phyloP scores from a whole-genome alignment of 2,113 vertebrate genomes.

The Sturnus vulgaris region DNA sequence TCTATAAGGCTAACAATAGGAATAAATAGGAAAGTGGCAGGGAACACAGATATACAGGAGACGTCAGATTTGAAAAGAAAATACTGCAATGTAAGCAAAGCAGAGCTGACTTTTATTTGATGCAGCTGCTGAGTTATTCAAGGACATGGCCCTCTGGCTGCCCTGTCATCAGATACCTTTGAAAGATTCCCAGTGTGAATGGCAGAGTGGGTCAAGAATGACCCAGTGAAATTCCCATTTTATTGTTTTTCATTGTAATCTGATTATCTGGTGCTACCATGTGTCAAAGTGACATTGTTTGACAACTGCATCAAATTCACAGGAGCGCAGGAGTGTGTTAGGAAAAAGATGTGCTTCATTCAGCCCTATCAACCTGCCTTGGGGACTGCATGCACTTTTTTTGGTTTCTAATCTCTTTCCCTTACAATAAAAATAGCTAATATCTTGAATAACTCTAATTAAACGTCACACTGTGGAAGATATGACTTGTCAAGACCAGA shows the following conservation, averaged over 20 bases:
- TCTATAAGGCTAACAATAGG: neutral
- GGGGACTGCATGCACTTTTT: neutral
- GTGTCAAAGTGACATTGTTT: slow-evolving; percentile 57
- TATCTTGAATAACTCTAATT: neutral
- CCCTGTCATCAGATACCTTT: neutral
- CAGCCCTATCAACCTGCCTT: neutral
- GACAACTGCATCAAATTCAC: slow-evolving; percentile 38
- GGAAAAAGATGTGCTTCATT: neutral
- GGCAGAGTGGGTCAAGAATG: slow-evolving; percentile 10
- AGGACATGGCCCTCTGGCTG: neutral
- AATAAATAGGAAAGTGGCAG: neutral
- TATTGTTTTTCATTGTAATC: slow-evolving; percentile 50
- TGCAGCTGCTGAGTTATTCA: slow-evolving; percentile 23
- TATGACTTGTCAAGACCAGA: neutral
- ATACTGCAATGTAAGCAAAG: neutral
- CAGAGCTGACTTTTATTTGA: neutral
- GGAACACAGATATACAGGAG: neutral
- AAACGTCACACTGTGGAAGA: neutral
- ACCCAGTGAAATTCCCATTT: slow-evolving; percentile 30
- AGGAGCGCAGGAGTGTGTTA: neutral
- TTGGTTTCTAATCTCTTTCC: neutral
- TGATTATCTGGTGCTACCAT: slow-evolving; percentile 35
- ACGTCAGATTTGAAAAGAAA: neutral
- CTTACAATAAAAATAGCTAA: neutral
- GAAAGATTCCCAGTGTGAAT: neutral